These are phyloP conservation scores for Alces alces DNA, from an alignment of 2,113 vertebrate genomes.

Conservation along the genomic window DNA sequence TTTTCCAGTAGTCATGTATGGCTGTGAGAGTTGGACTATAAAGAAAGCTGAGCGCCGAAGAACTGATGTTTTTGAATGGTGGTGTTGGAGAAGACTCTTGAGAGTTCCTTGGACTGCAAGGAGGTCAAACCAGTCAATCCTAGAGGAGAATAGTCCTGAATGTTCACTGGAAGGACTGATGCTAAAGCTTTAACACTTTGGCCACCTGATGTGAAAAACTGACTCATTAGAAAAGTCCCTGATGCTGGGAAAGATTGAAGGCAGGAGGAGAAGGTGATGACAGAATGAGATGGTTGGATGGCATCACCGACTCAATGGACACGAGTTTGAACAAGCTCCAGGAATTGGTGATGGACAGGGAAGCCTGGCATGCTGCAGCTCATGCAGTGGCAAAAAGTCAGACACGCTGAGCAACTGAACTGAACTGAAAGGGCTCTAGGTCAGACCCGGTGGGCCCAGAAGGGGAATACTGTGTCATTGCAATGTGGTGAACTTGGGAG, in stretches of 20 bases:
- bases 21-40: background rate
- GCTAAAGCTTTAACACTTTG: background rate
- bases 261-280: background rate
- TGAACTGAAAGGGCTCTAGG: background rate
- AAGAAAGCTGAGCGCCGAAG: background rate
- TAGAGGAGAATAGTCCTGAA: background rate
- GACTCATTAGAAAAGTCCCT: background rate
- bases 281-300: background rate
- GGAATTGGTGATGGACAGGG: background rate
- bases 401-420: background rate
- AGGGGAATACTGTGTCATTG: fast-evolving
- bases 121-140: background rate
- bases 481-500: background rate
- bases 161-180: background rate
- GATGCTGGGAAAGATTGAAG: background rate
- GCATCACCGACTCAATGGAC: fast-evolving
- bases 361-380: background rate
- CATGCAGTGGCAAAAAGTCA: background rate
- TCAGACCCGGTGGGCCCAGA: background rate
- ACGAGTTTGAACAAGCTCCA: background rate
- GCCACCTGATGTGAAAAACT: background rate
- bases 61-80: background rate
- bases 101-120: background rate
- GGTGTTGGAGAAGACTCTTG: background rate
- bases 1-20: background rate